phyloP scores from a whole-genome alignment of 2,797 vertebrate genomes.

The Anomalospiza imberbis region DNA sequence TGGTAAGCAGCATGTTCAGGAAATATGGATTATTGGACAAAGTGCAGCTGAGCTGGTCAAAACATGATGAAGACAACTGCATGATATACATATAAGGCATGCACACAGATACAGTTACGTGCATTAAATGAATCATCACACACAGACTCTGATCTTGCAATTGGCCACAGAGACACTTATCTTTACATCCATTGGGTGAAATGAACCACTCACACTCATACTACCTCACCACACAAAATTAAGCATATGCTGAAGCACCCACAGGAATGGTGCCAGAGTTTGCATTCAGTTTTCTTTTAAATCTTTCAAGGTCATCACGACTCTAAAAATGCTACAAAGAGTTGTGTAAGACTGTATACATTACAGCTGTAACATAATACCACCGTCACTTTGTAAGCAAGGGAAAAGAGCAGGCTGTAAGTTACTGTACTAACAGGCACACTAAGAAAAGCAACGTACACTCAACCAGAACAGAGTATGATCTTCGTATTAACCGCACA shows the following conservation, averaged over 20 bases:
- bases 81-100: not conserved
- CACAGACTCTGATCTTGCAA: not conserved
- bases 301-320: not conserved
- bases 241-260: not conserved
- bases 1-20: not conserved
- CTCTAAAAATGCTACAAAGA: not conserved
- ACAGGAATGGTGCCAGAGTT: not conserved
- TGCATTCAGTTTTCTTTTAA: not conserved
- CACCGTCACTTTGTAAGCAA: not conserved
- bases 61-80: not conserved
- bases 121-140: not conserved
- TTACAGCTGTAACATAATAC: not conserved
- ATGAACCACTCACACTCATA: not conserved
- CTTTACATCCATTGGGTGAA: not conserved
- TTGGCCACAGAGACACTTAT: not conserved
- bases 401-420: not conserved
- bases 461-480: not conserved
- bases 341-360: not conserved
- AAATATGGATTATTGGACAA: not conserved
- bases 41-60: not conserved
- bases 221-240: not conserved
- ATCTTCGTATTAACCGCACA: conserved; percentile 14
- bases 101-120: not conserved
- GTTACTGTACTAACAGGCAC: not conserved
- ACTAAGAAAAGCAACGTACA: not conserved